Percentiles rank a stretch among this genome's conserved stretches.
These are phyloP conservation scores for Rhea americana DNA, from an alignment of 2,113 vertebrate species.

Conservation along the genomic window DNA sequence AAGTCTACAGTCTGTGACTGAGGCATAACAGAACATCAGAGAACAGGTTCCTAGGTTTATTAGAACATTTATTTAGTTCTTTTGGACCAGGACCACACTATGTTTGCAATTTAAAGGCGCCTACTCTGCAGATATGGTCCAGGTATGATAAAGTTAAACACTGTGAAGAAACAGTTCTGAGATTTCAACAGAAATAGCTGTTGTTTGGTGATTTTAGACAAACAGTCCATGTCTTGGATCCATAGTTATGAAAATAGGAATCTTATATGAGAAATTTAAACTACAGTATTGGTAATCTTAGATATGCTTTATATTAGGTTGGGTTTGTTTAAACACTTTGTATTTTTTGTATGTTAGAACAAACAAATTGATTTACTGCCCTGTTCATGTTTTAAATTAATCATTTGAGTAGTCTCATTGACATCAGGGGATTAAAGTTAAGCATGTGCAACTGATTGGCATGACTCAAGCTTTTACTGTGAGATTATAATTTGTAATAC, in stretches of 20 bases:
- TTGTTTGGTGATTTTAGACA: background rate
- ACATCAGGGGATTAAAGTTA: slow-evolving; percentile 10
- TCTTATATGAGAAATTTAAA: background rate
- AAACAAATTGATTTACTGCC: slow-evolving; percentile 17
- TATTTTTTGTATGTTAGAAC: background rate
- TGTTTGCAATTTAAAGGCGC: background rate
- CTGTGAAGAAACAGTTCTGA: fast-evolving
- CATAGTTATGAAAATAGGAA: background rate
- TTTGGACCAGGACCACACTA: background rate
- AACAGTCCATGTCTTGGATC: background rate
- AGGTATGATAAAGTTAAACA: background rate
- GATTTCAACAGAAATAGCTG: background rate
- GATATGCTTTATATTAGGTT: background rate
- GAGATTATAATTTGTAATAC: slow-evolving; percentile 24
- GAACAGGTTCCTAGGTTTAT: background rate
- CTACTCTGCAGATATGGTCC: background rate
- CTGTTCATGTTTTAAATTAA: background rate
- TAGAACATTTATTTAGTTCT: background rate
- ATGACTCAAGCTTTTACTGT: background rate
- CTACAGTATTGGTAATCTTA: background rate
- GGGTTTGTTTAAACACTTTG: background rate
- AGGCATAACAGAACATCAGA: background rate
- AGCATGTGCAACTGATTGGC: background rate
- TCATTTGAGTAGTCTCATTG: slow-evolving; percentile 2
- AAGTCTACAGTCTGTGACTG: background rate